Evolutionary conservation across 2,113 vertebrate genomes (phyloP).

Genomic region (Balaeniceps rex): DNA sequence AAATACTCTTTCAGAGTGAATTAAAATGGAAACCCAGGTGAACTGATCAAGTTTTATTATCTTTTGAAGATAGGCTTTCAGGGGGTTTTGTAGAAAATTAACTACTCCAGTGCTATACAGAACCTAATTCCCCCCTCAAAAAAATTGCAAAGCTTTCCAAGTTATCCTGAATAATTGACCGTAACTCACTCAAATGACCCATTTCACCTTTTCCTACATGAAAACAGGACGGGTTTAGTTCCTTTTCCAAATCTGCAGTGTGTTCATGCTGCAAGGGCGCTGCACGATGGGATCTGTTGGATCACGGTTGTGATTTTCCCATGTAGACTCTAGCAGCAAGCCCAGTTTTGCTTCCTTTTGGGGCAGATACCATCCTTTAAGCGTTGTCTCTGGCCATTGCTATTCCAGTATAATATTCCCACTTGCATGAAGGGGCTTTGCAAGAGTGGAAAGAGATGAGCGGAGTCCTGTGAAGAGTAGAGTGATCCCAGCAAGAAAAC

Average conservation of each 20-base stretch:
- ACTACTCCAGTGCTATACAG: background rate
- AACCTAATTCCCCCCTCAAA: background rate
- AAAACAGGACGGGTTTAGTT: background rate
- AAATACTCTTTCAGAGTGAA: background rate
- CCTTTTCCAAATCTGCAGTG: background rate
- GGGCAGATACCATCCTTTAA: background rate
- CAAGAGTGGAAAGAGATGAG: background rate
- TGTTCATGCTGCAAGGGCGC: background rate
- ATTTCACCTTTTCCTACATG: background rate
- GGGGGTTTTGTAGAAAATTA: background rate
- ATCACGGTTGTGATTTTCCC: background rate
- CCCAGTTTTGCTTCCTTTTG: background rate
- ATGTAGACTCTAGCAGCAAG: background rate
- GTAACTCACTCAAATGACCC: fast-evolving
- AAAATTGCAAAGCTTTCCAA: background rate
- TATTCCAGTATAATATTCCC: background rate
- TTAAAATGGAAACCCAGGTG: constrained; percentile 49
- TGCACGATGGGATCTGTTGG: fast-evolving
- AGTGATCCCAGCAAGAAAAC: background rate
- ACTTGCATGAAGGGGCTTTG: background rate
- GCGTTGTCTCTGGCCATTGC: fast-evolving
- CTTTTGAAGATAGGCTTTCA: background rate
- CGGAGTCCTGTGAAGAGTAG: background rate
- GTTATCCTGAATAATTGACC: background rate
- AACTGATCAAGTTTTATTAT: constrained; percentile 17